Evolutionary conservation across 2,113 vertebrate genomes (phyloP), one percentile per base, ranked within the genome.

Genomic region (Rhinichthys klamathensis): DNA sequence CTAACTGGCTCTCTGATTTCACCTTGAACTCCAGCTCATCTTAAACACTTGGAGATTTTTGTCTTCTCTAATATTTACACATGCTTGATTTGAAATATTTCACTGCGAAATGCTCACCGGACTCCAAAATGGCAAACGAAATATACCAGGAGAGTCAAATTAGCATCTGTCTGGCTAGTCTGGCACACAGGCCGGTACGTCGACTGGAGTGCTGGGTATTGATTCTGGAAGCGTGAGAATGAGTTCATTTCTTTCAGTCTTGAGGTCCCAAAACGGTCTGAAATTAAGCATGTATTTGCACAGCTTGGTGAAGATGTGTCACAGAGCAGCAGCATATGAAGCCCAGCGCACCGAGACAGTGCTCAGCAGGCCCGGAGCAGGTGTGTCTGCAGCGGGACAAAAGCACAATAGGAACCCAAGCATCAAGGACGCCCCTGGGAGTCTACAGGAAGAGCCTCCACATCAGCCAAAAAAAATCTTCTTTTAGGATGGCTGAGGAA

Each of bases 391-490:
- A 75, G 79, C 23, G 65, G 85, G 79, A 77, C 81, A 46, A 83
- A 88, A 86, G 63, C 80, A 89, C 84, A 83, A 78, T 81, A 21
- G 72, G 54, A 87, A 56, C 38, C 25, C 38, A 83, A 74, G 86
- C 88, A 60, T 82, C n/a, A 75, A 56, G 77, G 4, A 79, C 41
- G 35, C 88, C 83, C 86, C 6, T 4, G 61, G 80, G 6, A 91
- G 85, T 21, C 30, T 8, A 91, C 89, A 94, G 95, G 95, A 96
- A 96, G 93, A 92, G 94, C 94, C 70, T 72, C 93, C 94, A 93
- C 89, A 88, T 94, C 93, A 56, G 54, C 2, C 54, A 21, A 23
- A 21, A 46, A 13, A 49, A 49, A 35, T 21, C 65, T 7, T 54
- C 0, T 23, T 41, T 35, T 15, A 46, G 7, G 85, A 89, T 90